Conservation (phyloP, 2,113 vertebrate species). For the Cricetomys ansorgei region DNA sequence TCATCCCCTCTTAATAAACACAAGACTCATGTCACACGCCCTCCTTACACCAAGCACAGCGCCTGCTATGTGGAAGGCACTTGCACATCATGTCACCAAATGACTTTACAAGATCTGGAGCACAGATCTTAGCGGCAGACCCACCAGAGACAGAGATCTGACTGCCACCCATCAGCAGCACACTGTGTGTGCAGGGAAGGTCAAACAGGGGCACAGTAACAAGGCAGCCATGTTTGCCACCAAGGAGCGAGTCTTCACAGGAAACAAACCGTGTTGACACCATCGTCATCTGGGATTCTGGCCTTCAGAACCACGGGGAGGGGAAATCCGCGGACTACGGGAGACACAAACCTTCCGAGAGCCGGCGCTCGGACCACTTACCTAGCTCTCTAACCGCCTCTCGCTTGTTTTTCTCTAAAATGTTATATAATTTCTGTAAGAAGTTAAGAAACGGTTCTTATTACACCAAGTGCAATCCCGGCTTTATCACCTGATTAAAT, state of each 20-base stretch:
- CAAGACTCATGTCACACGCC: not conserved
- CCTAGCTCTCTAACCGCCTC: slow-evolving; percentile 75
- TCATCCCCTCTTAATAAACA: not conserved
- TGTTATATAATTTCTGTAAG: slow-evolving; percentile 77
- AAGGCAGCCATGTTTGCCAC: not conserved
- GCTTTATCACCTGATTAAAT: not conserved
- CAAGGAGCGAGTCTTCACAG: not conserved
- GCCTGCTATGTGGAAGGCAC: not conserved
- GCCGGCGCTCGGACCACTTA: slow-evolving; percentile 14
- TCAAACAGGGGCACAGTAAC: not conserved
- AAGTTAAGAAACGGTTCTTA: slow-evolving; percentile 32
- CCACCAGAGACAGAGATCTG: not conserved
- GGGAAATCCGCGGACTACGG: not conserved
- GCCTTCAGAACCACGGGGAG: not conserved
- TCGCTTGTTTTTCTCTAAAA: slow-evolving; percentile 74
- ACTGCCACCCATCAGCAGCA: not conserved
- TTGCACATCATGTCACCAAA: too few species aligned
- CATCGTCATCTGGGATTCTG: not conserved
- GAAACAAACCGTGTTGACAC: not conserved
- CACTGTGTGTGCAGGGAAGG: not conserved
- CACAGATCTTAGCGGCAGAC: not conserved
- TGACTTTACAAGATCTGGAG: not conserved
- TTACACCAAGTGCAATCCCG: not conserved
- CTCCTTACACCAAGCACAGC: not conserved
- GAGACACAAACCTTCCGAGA: not conserved